Evolutionary conservation across 1,140 invertebrate genomes (phyloP).

Genomic region (Bombus waltoni): DNA sequence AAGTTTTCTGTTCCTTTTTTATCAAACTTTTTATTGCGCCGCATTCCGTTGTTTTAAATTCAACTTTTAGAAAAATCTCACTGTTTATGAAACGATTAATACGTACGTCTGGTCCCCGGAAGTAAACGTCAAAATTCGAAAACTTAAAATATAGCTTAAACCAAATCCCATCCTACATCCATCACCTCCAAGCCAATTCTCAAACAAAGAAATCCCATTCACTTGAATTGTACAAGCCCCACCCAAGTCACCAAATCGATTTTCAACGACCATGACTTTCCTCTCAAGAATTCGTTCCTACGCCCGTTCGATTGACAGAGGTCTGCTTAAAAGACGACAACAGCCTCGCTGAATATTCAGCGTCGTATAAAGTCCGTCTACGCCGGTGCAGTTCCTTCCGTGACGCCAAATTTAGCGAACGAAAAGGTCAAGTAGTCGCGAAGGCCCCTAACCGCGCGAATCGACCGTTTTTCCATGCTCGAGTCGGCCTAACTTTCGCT

Average conservation of each 20-base stretch:
- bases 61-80: neutral
- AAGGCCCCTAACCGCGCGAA: constrained; percentile 59
- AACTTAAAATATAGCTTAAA: neutral
- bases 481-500: neutral
- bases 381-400: constrained; percentile 66
- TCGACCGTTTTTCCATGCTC: constrained; percentile 8
- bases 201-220: neutral
- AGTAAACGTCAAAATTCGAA: no score
- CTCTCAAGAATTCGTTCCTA: constrained; percentile 1
- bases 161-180: no score
- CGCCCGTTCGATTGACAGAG: neutral
- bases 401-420: constrained; percentile 77
- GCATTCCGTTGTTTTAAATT: neutral
- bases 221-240: neutral
- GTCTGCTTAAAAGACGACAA: neutral
- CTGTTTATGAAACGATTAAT: neutral
- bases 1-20: neutral
- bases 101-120: no score
- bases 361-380: constrained; percentile 32
- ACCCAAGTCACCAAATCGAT: neutral
- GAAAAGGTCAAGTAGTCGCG: constrained; percentile 80
- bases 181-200: neutral
- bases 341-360: constrained; percentile 29
- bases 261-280: constrained; percentile 19
- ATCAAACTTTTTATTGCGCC: neutral